Evolutionary conservation across 2,888 invertebrate species (phyloP).

Genomic region (Aporophyla lueneburgensis): DNA sequence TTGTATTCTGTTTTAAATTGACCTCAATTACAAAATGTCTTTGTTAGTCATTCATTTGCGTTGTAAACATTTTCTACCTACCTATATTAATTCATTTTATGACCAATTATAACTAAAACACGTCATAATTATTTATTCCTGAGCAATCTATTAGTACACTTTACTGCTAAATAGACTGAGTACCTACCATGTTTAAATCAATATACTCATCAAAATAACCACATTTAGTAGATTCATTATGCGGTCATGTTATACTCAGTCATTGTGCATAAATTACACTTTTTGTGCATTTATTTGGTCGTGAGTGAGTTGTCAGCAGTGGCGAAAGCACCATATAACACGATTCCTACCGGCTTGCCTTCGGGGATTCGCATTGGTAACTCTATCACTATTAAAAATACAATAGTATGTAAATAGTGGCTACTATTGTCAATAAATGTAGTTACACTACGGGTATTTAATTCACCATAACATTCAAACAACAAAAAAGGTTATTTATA

Average conservation of each 20-base stretch:
- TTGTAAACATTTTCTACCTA: neutral
- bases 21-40: neutral
- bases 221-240: neutral
- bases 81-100: too few species aligned
- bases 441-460: too few species aligned
- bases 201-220: conserved; percentile 1
- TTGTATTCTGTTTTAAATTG: conserved; percentile 17
- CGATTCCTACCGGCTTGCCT: too few species aligned
- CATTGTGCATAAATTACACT: conserved; percentile 12
- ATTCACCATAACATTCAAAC: too few species aligned
- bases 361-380: too few species aligned
- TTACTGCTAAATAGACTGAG: neutral
- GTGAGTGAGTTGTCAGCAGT: conserved; percentile 1
- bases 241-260: conserved; percentile 13
- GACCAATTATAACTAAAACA: neutral
- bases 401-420: too few species aligned
- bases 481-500: too few species aligned
- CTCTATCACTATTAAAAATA: too few species aligned
- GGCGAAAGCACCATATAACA: too few species aligned
- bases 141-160: neutral
- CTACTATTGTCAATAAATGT: too few species aligned
- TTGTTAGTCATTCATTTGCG: conserved; percentile 18
- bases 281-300: conserved; percentile 30
- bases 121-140: conserved; percentile 15
- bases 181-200: neutral